Evolutionary conservation across 2,113 vertebrate species (phyloP), one percentile per base, ranked within the genome.

Genomic region (Lophius piscatorius): DNA sequence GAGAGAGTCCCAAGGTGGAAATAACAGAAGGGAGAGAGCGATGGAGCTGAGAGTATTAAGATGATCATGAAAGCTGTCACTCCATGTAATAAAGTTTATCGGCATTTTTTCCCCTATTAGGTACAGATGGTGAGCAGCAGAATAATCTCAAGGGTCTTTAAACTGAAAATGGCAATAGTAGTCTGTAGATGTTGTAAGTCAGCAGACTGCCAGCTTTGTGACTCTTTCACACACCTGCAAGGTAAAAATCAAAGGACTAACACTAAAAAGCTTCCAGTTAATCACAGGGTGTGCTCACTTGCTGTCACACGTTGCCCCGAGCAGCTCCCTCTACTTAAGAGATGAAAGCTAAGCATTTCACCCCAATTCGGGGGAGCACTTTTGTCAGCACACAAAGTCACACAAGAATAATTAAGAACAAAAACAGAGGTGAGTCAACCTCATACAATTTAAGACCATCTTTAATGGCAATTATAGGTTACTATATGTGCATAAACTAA

Each of bases 191-290:
- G 13, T 14, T 49, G 29, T 22, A 6, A 50, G 22, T 12, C 16
- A 11, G 60, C 35, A 29, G 29, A 55, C 31, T 48, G 45, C 36
- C 63, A 44, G 39, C 56, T 73, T 34, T 52, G 48, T 44, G 49
- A 62, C 71, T 47, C 55, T 78, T 72, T 82, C 44, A 60, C 13
- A 16, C 36, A 44, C 28, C 80, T 62, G 57, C 21, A 40, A 42
- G 62, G 51, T 63, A 50, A 56, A 78, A 83, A 80, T 86, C 64
- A 81, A 83, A 87, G 73, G 48, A 61, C 36, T 4, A 58, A 20
- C 35, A 75, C 33, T 62, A 75, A 55, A 76, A 72, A 74, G 67
- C 52, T 33, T 81, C 49, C 9, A 68, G 68, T 35, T 86, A 85
- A 84, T 87, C 58, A 87, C 70, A 75, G 76, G 76, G 65, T 44